These are phyloP conservation scores for Athrips mouffetella DNA, from an alignment of 2,888 invertebrate species.

Conservation along the genomic window DNA sequence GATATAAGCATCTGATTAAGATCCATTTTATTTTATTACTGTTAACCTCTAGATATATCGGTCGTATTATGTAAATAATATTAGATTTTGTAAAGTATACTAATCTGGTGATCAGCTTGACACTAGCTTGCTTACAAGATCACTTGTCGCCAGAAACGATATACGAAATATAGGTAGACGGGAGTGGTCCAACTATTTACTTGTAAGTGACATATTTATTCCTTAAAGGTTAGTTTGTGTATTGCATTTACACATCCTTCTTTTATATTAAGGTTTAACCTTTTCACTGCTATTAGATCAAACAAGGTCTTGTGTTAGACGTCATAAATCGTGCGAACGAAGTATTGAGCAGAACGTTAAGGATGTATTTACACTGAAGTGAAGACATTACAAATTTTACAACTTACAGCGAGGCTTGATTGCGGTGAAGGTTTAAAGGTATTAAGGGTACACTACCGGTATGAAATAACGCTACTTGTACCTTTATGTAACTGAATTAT, in stretches of 20 bases:
- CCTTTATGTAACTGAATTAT: too few relatives aligned
- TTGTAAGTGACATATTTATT: slow-evolving; percentile 18
- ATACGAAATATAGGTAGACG: slow-evolving; percentile 1
- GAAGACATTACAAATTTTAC: too few relatives aligned
- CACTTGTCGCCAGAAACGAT: slow-evolving; percentile 18
- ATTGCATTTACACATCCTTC: slow-evolving; percentile 30
- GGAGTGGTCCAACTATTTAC: slow-evolving; percentile 33
- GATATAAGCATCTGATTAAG: slow-evolving; percentile 68
- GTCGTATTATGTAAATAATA: slow-evolving; percentile 65
- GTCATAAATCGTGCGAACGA: too few relatives aligned
- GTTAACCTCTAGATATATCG: slow-evolving; percentile 57
- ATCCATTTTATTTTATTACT: slow-evolving; percentile 63
- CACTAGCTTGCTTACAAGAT: slow-evolving; percentile 10
- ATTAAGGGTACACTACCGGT: too few relatives aligned
- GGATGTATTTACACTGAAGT: too few relatives aligned
- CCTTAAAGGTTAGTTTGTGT: slow-evolving; percentile 20
- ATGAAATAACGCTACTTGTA: too few relatives aligned
- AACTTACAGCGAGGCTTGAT: too few relatives aligned
- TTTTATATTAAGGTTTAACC: slow-evolving; percentile 25
- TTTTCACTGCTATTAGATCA: not conserved
- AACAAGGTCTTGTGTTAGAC: not conserved
- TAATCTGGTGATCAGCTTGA: slow-evolving; percentile 38
- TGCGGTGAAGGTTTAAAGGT: too few relatives aligned
- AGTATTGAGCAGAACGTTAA: too few relatives aligned
- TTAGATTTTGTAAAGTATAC: slow-evolving; percentile 57